phyloP scores from a whole-genome alignment of 30 jellyfish, hydroid and myxozoan species.

The Hydractinia echinata region DNA sequence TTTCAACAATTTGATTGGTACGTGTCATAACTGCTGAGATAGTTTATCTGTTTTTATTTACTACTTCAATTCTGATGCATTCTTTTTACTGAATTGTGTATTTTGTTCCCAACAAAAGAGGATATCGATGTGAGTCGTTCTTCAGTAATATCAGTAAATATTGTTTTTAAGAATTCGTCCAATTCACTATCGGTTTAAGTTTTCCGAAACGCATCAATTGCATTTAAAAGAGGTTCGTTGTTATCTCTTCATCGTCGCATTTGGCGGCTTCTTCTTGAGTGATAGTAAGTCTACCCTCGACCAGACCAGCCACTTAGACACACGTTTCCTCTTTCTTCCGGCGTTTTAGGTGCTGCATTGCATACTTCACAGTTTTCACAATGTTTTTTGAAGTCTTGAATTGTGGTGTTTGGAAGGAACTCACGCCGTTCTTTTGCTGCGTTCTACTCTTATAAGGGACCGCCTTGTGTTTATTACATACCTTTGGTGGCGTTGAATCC shows the following conservation, averaged over 20 bases:
- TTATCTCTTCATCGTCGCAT: neutral
- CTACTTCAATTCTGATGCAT: neutral
- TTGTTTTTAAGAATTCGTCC: neutral
- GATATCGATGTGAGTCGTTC: neutral
- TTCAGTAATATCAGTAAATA: neutral
- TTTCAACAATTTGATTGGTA: neutral
- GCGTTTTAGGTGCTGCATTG: neutral
- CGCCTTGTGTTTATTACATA: neutral
- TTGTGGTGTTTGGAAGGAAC: neutral
- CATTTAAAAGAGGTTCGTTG: neutral
- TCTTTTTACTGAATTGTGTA: neutral
- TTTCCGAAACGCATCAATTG: too few species aligned
- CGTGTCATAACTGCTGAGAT: neutral
- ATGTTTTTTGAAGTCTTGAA: neutral
- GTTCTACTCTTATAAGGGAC: neutral
- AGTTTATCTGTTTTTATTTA: neutral
- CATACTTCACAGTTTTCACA: neutral
- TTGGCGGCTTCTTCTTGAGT: neutral
- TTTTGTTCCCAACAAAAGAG: neutral
- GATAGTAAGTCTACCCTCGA: neutral
- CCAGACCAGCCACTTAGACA: neutral
- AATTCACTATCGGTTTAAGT: too few species aligned
- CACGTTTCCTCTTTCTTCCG: neutral
- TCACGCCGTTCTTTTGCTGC: neutral
- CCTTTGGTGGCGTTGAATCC: neutral